Percentiles rank a stretch among this genome's conserved stretches.
phyloP scores from a whole-genome alignment of 1,140 invertebrate genomes.

The Ips nitidus region DNA sequence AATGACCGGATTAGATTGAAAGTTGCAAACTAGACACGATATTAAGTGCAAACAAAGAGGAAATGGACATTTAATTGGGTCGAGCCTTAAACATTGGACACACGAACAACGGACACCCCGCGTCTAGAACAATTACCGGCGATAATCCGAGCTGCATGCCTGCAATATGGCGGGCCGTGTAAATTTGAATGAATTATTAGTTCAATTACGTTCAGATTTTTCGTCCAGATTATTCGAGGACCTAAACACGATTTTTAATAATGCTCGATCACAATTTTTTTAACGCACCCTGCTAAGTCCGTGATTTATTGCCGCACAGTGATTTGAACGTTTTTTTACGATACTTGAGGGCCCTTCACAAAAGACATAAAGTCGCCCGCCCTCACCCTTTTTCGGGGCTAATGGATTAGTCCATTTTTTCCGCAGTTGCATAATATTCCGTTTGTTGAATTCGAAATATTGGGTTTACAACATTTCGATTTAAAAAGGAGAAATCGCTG shows the following conservation, averaged over 20 bases:
- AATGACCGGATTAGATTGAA: no score
- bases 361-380: slow-evolving; percentile 8
- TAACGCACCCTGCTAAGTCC: slow-evolving; percentile 6
- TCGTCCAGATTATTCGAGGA: background rate
- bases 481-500: slow-evolving; percentile 7
- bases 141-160: slow-evolving; percentile 9
- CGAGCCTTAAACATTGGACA: background rate
- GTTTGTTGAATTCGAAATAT: slow-evolving; percentile 4
- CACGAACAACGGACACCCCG: background rate
- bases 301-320: slow-evolving; percentile 8
- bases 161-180: slow-evolving; percentile 10
- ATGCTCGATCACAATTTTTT: slow-evolving; percentile 15
- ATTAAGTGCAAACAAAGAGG: background rate
- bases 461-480: background rate
- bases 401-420: slow-evolving; percentile 10
- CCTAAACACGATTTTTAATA: slow-evolving; percentile 11
- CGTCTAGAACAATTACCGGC: slow-evolving; percentile 5
- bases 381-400: background rate
- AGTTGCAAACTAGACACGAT: no score
- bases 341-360: slow-evolving; percentile 9
- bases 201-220: slow-evolving; percentile 10
- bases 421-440: background rate
- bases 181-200: slow-evolving; percentile 12
- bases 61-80: slow-evolving; percentile 1
- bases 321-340: slow-evolving; percentile 8